Evolutionary conservation across 2,888 invertebrate genomes (phyloP).

Genomic region (Diadegma fenestrale): DNA sequence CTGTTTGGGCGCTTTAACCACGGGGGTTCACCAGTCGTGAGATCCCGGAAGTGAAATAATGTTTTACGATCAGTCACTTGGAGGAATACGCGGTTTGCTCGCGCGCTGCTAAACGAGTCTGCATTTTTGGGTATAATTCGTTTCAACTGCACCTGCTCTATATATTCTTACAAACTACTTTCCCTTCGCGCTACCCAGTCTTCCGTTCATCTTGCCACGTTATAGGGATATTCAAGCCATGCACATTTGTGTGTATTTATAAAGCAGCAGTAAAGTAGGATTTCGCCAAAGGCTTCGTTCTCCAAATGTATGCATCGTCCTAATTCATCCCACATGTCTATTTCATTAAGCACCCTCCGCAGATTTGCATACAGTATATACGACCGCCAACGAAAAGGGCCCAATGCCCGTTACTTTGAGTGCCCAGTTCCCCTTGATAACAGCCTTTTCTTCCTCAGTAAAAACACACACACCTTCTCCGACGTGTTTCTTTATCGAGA

Average conservation of each 20-base stretch:
- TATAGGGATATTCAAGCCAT: conserved; percentile 10
- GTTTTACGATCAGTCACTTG: conserved; percentile 55
- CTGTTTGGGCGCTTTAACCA: conserved; percentile 41
- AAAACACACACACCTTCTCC: conserved; percentile 48
- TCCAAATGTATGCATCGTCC: conserved; percentile 38
- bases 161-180: conserved; percentile 45
- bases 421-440: neutral
- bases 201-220: conserved; percentile 1
- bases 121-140: conserved; percentile 38
- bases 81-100: neutral
- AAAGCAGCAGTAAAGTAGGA: conserved; percentile 75
- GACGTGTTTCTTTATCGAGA: conserved; percentile 65
- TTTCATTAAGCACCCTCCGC: conserved; percentile 50
- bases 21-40: conserved; percentile 51
- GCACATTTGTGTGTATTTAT: conserved; percentile 69
- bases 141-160: conserved; percentile 61
- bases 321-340: conserved; percentile 70
- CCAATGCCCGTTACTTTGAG: neutral
- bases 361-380: conserved; percentile 15
- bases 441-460: neutral
- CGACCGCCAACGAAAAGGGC: neutral
- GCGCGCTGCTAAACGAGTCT: neutral
- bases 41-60: conserved; percentile 65
- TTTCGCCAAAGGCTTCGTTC: conserved; percentile 61
- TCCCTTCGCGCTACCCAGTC: neutral